phyloP scores from a whole-genome alignment of 2,888 invertebrate species.

The Yponomeuta sedellus region DNA sequence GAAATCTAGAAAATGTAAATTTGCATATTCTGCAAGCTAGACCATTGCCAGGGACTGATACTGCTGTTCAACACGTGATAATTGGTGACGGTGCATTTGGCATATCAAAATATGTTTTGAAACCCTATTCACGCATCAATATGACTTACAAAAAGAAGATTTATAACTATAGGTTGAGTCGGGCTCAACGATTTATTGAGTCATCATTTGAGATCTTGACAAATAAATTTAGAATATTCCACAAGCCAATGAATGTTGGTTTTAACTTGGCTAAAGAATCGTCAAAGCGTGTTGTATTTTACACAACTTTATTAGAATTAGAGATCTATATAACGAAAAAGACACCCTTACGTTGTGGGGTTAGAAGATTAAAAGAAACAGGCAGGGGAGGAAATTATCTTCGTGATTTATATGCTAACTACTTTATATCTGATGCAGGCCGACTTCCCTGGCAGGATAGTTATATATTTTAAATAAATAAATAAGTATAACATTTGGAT shows the following conservation, averaged over 20 bases:
- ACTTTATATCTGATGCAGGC: no score
- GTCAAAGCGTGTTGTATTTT: no score
- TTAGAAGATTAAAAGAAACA: no score
- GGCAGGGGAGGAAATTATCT: no score
- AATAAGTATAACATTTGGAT: no score
- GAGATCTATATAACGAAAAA: no score
- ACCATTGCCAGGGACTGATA: slow-evolving; percentile 29
- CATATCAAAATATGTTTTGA: slow-evolving; percentile 27
- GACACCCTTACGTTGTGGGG: no score
- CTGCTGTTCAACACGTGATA: slow-evolving; percentile 27
- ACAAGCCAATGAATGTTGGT: slow-evolving; percentile 18
- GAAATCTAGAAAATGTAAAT: slow-evolving; percentile 18
- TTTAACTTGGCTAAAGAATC: no score
- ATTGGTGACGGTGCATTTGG: slow-evolving; percentile 27
- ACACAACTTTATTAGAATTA: no score
- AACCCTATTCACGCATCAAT: slow-evolving; percentile 26
- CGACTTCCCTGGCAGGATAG: no score
- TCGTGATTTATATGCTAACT: no score
- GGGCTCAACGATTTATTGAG: slow-evolving; percentile 31
- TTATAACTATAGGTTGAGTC: slow-evolving; percentile 31
- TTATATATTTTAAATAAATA: no score
- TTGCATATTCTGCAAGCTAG: slow-evolving; percentile 18
- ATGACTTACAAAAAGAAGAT: slow-evolving; percentile 26
- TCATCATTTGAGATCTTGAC: slow-evolving; percentile 28
- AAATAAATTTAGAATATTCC: slow-evolving; percentile 19